A percentile compares a stretch with the other conserved stretches of the same genome.
These are phyloP conservation scores for Vireo griseus DNA, from an alignment of 2,797 vertebrate species.

Conservation along the genomic window DNA sequence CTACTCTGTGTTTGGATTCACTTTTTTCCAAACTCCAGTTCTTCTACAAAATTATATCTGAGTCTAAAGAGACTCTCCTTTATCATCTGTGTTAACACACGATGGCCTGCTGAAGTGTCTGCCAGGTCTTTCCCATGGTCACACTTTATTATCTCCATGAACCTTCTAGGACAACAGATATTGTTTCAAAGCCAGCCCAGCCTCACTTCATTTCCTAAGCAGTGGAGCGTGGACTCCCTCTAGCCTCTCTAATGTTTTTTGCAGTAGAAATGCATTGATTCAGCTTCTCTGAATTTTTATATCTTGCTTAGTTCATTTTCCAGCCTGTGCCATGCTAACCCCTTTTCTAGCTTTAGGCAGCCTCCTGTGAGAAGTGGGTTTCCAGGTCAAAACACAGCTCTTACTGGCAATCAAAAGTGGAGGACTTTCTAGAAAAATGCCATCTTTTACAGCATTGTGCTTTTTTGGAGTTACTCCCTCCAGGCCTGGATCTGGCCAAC, in stretches of 20 bases:
- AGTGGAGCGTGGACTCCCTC: constrained; percentile 53
- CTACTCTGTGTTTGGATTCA: not conserved
- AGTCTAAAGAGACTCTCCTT: not conserved
- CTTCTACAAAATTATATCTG: not conserved
- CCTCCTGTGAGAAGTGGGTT: constrained; percentile 37
- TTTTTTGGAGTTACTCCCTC: constrained; percentile 1
- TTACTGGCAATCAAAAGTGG: not conserved
- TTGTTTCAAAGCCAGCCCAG: not conserved
- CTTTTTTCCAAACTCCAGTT: not conserved
- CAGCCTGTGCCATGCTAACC: not conserved
- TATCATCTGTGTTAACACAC: not conserved
- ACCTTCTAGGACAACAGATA: not conserved
- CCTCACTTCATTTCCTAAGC: constrained; percentile 6
- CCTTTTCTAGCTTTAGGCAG: constrained; percentile 21
- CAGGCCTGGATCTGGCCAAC: not conserved
- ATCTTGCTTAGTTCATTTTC: not conserved
- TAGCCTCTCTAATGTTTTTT: constrained; percentile 47
- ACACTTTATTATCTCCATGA: not conserved
- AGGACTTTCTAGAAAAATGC: constrained; percentile 20
- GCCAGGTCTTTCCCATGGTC: not conserved
- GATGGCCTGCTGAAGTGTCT: not conserved
- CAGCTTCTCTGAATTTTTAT: not conserved
- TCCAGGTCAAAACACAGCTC: constrained; percentile 48
- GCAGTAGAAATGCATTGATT: constrained; percentile 12
- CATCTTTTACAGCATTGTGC: not conserved